Conservation (phyloP, 2,113 vertebrate species). For the Stegostoma tigrinum region DNA sequence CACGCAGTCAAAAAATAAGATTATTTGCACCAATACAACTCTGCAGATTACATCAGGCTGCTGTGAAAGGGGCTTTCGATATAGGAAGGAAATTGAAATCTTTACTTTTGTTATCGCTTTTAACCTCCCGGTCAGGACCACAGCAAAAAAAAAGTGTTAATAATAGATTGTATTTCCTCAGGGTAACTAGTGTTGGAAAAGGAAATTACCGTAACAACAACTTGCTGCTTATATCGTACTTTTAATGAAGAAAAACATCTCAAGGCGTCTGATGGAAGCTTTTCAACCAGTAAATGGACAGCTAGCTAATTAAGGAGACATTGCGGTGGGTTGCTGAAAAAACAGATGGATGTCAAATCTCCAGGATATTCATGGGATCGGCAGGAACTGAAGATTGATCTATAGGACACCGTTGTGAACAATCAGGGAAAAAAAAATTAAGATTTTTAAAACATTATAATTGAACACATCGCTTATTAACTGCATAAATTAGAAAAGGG, state of each 20-base stretch:
- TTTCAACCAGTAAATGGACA: background rate
- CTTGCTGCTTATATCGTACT: background rate
- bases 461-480: background rate
- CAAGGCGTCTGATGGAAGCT: background rate
- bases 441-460: too few species aligned
- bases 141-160: constrained; percentile 6
- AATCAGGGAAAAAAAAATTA: background rate
- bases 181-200: background rate
- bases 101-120: constrained; percentile 27
- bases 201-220: background rate
- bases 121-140: background rate
- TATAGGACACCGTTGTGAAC: background rate
- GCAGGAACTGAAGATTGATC: background rate
- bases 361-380: background rate
- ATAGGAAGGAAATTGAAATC: constrained; percentile 28
- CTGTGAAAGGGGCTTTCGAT: background rate
- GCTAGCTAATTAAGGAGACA: background rate
- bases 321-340: background rate
- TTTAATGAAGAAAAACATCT: background rate
- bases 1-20: constrained; percentile 9
- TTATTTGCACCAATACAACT: background rate
- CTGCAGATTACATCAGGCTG: constrained; percentile 18
- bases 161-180: background rate
- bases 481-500: background rate
- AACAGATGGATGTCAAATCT: too few species aligned